Evolutionary conservation across 2,888 invertebrate species (phyloP), one percentile per base, ranked within the genome.

Genomic region (Patella pellucida): DNA sequence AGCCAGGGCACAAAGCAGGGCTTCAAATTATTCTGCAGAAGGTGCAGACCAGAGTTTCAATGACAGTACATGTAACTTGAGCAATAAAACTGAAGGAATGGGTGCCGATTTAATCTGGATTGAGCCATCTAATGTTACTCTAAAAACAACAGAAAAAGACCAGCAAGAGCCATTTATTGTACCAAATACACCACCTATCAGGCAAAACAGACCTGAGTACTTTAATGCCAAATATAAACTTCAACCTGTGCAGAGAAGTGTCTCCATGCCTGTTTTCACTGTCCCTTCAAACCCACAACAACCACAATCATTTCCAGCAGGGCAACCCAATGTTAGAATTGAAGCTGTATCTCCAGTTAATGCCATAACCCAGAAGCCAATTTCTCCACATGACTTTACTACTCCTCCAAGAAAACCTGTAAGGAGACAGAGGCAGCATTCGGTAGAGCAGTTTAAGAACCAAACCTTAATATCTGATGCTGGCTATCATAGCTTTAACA

Each of bases 401-500:
- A 76, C 75, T 69, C 79, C 79, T 3, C 76, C 75, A 52, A 72
- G 74, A 31, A 31, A 69, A 56, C 79, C 80, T 23, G 69, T 75
- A 1, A 69, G 76, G 9, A 68, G 80, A 54, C 76, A 76, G 41
- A 72, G 80, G 27, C 80, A 80, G 23, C 78, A 73, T 0, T 79
- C 80, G 2, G 70, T 76, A 31, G 80, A 78, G 50, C 67, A 73
- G 19, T 52, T 68, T 41, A 74, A 74, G 23, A 78, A 75, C 9
- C 79, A 82, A 72, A 83, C 80, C 12, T 82, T 83, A 1, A 82
- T 83, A 62, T 85, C 85, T 23, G 86, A 86, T 81, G 81, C 84
- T 68, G 86, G 86, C 7, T 86, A 85, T 74, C 81, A 84, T 67
- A 86, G 86, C 73, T 79, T 82, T 31, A 85, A 82, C 41, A 79